Evolutionary conservation across 2,113 vertebrate species (phyloP).

Genomic region (Podarcis raffonei): DNA sequence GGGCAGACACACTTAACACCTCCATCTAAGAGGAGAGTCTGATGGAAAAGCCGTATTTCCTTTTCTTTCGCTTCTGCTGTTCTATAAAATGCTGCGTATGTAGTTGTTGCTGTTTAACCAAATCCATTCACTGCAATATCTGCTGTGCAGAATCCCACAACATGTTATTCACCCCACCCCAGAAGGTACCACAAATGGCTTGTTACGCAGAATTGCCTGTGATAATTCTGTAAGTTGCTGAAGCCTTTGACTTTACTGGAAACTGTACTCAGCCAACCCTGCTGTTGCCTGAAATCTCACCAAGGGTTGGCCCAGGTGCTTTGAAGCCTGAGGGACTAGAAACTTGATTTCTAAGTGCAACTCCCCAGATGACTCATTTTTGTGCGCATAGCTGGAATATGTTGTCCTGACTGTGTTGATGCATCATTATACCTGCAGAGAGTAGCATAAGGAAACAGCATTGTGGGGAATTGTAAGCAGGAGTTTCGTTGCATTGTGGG

Average conservation of each 20-base stretch:
- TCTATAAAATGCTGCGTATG: background rate
- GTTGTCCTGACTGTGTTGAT: background rate
- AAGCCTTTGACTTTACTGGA: background rate
- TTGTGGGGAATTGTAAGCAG: background rate
- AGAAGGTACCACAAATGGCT: background rate
- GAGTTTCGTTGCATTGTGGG: background rate
- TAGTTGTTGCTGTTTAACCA: background rate
- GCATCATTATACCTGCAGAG: background rate
- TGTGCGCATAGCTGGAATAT: accelerated
- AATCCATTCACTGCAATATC: background rate
- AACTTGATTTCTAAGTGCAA: background rate
- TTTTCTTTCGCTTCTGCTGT: too few species aligned
- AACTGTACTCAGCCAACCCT: background rate
- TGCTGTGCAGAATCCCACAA: background rate
- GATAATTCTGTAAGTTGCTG: background rate
- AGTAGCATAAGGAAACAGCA: too few species aligned
- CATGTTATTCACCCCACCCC: too few species aligned
- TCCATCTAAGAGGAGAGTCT: background rate
- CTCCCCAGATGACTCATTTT: background rate
- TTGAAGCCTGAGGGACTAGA: background rate
- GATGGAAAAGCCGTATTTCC: background rate
- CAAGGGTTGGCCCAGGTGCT: background rate
- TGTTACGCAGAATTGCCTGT: background rate
- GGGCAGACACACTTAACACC: background rate
- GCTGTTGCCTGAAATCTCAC: background rate